Conservation (phyloP, 2,888 invertebrate species). For the Vannuccia rotundouncinata region DNA sequence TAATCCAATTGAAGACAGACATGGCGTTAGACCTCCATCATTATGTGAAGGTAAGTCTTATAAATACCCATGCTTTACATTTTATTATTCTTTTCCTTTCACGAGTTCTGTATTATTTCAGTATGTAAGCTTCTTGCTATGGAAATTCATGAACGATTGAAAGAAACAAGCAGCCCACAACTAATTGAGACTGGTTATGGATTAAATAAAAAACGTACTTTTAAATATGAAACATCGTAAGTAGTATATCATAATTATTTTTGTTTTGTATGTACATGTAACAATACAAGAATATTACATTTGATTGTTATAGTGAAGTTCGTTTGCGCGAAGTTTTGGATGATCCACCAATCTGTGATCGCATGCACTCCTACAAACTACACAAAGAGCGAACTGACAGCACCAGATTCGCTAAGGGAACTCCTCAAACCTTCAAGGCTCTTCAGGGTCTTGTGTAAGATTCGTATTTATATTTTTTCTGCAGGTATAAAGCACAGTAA, state of each 20-base stretch:
- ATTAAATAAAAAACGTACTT: slow-evolving; percentile 18
- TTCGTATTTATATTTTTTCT: slow-evolving; percentile 10
- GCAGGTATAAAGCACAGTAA: not conserved
- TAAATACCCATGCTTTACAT: not conserved
- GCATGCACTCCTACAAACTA: slow-evolving; percentile 36
- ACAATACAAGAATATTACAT: not conserved
- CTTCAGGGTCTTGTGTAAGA: slow-evolving; percentile 34
- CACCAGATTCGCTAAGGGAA: slow-evolving; percentile 37
- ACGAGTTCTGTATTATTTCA: not conserved
- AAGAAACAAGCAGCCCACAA: slow-evolving; percentile 31
- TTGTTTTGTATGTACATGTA: not conserved
- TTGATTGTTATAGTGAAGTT: slow-evolving; percentile 31
- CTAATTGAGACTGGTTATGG: slow-evolving; percentile 35
- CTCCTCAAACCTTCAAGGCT: slow-evolving; percentile 37
- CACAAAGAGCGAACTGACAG: slow-evolving; percentile 39
- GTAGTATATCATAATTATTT: not conserved
- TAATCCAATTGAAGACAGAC: slow-evolving; percentile 32
- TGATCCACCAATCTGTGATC: slow-evolving; percentile 38
- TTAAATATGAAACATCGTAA: slow-evolving; percentile 34
- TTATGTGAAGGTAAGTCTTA: slow-evolving; percentile 28
- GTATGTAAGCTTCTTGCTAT: slow-evolving; percentile 32
- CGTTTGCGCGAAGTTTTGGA: slow-evolving; percentile 39
- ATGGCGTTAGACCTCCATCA: slow-evolving; percentile 29
- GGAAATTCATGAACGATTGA: slow-evolving; percentile 30
- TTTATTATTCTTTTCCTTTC: not conserved